These are phyloP conservation scores for Spongilla lacustris DNA, from an alignment of 37 sponge, comb jelly and placozoan genomes.

Conservation along the genomic window DNA sequence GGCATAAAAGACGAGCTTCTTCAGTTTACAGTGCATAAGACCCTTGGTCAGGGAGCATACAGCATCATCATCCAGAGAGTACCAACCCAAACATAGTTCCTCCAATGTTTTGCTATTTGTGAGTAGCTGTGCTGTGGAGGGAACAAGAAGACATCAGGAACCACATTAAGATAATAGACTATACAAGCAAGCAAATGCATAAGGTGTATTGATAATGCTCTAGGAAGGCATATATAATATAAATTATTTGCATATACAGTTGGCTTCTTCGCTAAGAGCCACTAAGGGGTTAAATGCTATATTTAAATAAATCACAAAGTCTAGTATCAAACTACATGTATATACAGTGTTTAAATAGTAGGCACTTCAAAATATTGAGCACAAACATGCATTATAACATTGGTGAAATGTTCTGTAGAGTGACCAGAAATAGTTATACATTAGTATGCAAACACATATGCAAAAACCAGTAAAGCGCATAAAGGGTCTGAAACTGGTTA, in stretches of 20 bases:
- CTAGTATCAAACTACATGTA: not conserved
- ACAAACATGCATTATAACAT: constrained; percentile 1
- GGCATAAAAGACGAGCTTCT: not conserved
- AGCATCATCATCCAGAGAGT: constrained; percentile 1
- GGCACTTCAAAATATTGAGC: constrained; percentile 1
- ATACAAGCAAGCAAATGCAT: not conserved
- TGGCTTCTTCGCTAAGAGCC: not conserved
- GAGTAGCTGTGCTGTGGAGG: not conserved
- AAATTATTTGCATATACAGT: not conserved
- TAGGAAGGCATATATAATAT: constrained; percentile 1
- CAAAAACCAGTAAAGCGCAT: not conserved
- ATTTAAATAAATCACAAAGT: not conserved
- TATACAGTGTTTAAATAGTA: not conserved
- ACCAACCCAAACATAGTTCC: not conserved
- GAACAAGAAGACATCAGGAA: not conserved
- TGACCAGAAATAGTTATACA: constrained; percentile 1
- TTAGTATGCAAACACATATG: constrained; percentile 1
- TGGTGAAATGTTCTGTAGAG: constrained; percentile 1
- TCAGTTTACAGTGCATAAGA: not conserved
- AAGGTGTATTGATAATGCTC: constrained; percentile 1
- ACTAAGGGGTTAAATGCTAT: not conserved
- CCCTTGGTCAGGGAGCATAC: not conserved
- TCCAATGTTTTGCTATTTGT: constrained; percentile 1
- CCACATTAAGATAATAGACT: constrained; percentile 1
- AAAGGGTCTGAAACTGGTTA: not conserved